A percentile compares a stretch with the other conserved stretches of the same genome.
Conservation (phyloP, 2,888 invertebrate genomes). For the Cataglyphis albicans region DNA sequence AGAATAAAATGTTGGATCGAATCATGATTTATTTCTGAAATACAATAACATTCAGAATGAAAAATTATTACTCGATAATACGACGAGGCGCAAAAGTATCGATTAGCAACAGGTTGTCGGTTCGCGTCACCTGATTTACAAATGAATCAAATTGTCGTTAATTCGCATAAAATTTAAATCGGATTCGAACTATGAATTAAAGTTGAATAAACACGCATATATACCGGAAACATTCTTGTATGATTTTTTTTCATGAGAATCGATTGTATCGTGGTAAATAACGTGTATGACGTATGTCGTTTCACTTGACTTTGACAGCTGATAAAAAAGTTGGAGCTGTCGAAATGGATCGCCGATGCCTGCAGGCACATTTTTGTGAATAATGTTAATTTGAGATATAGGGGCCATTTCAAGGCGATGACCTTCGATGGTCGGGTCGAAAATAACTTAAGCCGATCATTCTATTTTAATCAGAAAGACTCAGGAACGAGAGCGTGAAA, state of each 20-base stretch:
- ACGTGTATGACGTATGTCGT: not conserved
- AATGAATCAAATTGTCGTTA: slow-evolving; percentile 1
- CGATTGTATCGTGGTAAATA: not conserved
- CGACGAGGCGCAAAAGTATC: not conserved
- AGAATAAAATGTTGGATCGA: not conserved
- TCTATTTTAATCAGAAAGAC: slow-evolving; percentile 26
- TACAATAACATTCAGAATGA: not conserved
- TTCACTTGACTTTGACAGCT: slow-evolving; percentile 2
- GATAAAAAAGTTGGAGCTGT: not conserved
- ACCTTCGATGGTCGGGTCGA: slow-evolving; percentile 39
- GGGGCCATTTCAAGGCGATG: slow-evolving; percentile 40
- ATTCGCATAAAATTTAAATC: not conserved
- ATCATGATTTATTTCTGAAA: not conserved
- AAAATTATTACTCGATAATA: not conserved
- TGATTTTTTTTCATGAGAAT: not conserved
- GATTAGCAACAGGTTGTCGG: slow-evolving; percentile 29
- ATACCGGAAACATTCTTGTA: not conserved
- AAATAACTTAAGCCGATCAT: slow-evolving; percentile 31
- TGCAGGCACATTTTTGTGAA: slow-evolving; percentile 12
- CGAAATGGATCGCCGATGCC: slow-evolving; percentile 14
- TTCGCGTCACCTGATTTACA: not conserved
- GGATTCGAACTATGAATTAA: not conserved
- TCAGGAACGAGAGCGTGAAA: not conserved
- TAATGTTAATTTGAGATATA: slow-evolving; percentile 26
- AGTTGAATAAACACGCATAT: not conserved